Base-by-base conservation (phyloP, 2,797 vertebrate genomes). In the Pampus argenteus region DNA sequence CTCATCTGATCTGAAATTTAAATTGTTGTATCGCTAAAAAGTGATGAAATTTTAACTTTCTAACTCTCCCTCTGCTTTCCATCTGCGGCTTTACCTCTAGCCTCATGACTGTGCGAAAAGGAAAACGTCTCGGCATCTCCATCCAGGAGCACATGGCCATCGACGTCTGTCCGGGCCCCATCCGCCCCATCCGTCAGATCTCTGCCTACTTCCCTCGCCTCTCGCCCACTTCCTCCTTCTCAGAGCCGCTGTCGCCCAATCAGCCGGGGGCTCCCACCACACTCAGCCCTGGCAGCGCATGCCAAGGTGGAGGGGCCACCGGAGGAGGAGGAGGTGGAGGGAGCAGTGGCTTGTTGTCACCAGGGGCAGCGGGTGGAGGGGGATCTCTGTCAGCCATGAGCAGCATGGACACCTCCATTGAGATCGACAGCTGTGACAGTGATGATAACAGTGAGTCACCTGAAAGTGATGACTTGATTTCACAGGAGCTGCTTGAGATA, bases 61-160 rank as follows among this genome's bases (percentile, higher is more conserved):
- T 45, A 26, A 42, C 44, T 69, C 5, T 6, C 6, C 40, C 40
- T 44, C 6, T 70, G 23, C 26, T 38, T 50, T 10, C 45, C 13
- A 42, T 56, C 14, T 56, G n/a, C 23, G 18, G 64, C 52, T 52
- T 5, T n/a, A 48, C 29, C 48, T 66, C 6, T 25, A 93, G 93
- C 91, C 86, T 85, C 20, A 95, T 94, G 93, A 88, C 86, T 10
- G 94, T 89, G 36, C 85, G 87, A 4, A 94, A 92, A 85, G 93
- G 93, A 50, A 94, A 91, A 76, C 78, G 89, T 64, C 90, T 95
- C 71, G 93, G 69, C 90, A 93, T 96, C 89, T 94, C 93, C 92
- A 95, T 96, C 88, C 95, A 94, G 94, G 95, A 96, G 88, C 94
- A 96, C 92, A 95, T 96, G 95, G 95, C 95, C 81, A 96, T 96